These are phyloP conservation scores for Heliconius nattereri DNA, from an alignment of 1,140 invertebrate species.

Conservation along the genomic window DNA sequence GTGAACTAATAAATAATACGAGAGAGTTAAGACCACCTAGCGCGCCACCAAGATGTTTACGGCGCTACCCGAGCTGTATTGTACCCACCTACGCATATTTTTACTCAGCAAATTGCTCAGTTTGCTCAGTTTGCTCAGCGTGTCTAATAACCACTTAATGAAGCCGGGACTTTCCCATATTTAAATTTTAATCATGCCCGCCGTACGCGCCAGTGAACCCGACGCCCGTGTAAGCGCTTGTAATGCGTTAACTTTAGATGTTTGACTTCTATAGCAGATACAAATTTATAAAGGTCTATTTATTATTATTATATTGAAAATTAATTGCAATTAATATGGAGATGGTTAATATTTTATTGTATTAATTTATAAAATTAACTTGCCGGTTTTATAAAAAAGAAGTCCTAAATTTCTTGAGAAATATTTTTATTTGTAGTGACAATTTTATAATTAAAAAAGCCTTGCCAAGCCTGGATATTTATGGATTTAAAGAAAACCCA, in stretches of 20 bases:
- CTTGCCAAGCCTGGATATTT: neutral
- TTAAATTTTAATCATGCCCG: conserved; percentile 48
- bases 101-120: conserved; percentile 77
- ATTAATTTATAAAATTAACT: too few species aligned
- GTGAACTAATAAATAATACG: conserved; percentile 75
- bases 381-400: too few species aligned
- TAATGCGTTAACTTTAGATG: conserved; percentile 31
- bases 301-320: neutral
- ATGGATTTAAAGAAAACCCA: neutral
- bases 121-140: conserved; percentile 66
- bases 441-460: neutral
- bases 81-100: conserved; percentile 73
- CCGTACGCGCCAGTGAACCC: conserved; percentile 23
- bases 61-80: conserved; percentile 60
- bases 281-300: neutral
- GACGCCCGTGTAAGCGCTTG: conserved; percentile 31
- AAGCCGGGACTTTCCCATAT: conserved; percentile 59
- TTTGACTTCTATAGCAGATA: conserved; percentile 6
- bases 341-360: too few species aligned
- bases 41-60: conserved; percentile 70
- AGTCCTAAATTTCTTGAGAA: too few species aligned
- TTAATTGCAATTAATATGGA: too few species aligned
- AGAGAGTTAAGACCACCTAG: conserved; percentile 75
- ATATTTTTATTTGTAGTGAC: too few species aligned
- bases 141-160: conserved; percentile 78